Evolutionary conservation across 2,888 invertebrate genomes (phyloP).

Genomic region (Blera fallax): DNA sequence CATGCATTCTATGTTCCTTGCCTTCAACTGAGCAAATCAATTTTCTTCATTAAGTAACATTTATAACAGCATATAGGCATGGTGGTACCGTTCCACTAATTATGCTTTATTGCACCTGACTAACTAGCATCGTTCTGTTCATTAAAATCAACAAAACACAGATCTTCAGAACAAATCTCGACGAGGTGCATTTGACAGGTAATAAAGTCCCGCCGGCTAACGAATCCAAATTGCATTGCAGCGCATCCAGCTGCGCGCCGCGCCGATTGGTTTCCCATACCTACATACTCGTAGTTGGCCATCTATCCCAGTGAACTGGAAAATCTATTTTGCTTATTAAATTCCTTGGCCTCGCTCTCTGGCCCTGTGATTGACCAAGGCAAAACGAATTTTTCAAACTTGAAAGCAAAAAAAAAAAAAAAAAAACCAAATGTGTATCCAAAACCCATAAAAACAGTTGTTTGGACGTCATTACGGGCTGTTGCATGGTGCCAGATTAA

Average conservation of each 20-base stretch:
- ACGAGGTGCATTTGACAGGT: constrained; percentile 56
- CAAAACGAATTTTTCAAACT: constrained; percentile 41
- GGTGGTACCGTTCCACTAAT: constrained; percentile 55
- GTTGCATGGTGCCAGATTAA: constrained; percentile 67
- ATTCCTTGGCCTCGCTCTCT: constrained; percentile 5
- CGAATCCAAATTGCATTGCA: constrained; percentile 66
- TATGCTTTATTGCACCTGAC: constrained; percentile 71
- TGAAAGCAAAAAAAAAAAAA: too few species aligned
- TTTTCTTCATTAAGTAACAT: constrained; percentile 65
- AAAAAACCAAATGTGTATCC: constrained; percentile 25
- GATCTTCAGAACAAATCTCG: constrained; percentile 19
- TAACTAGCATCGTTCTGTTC: constrained; percentile 45
- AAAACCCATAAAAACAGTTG: constrained; percentile 62
- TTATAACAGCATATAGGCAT: constrained; percentile 26
- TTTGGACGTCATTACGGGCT: constrained; percentile 55
- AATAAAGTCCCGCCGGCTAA: constrained; percentile 61
- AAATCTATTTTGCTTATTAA: constrained; percentile 62
- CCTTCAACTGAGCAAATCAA: constrained; percentile 58
- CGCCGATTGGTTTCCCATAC: constrained; percentile 56
- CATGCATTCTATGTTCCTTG: constrained; percentile 21
- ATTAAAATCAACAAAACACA: constrained; percentile 49
- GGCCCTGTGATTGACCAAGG: constrained; percentile 45
- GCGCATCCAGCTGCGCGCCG: constrained; percentile 59
- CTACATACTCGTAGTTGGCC: neutral
- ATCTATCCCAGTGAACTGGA: constrained; percentile 37